phyloP scores from a whole-genome alignment of 2,888 invertebrate genomes.

The Arrhopalites spinosus region DNA sequence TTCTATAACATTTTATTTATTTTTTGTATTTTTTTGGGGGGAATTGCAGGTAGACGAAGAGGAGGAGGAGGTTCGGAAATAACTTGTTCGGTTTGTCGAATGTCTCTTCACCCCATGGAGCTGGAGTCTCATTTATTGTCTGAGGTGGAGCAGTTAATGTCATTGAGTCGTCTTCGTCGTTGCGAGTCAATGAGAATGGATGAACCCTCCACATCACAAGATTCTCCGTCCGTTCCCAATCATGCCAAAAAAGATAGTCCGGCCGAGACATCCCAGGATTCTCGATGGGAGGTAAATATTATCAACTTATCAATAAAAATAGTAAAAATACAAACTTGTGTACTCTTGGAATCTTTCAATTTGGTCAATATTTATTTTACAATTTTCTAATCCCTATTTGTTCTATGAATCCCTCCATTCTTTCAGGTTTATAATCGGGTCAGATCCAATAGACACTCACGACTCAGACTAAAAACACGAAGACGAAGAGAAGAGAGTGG shows the following conservation, averaged over 20 bases:
- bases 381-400: background rate
- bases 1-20: background rate
- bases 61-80: constrained; percentile 46
- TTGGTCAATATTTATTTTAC: background rate
- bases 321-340: too few relatives aligned
- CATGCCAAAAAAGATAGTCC: constrained; percentile 54
- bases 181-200: constrained; percentile 48
- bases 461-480: constrained; percentile 70
- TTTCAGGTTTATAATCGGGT: constrained; percentile 73
- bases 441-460: constrained; percentile 72
- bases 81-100: constrained; percentile 88
- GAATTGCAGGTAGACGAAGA: constrained; percentile 49
- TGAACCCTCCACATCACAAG: constrained; percentile 48
- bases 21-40: background rate
- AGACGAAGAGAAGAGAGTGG: constrained; percentile 68
- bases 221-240: constrained; percentile 43
- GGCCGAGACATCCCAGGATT: constrained; percentile 64
- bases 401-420: background rate
- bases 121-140: constrained; percentile 79
- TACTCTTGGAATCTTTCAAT: too few relatives aligned
- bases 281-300: constrained; percentile 69
- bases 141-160: constrained; percentile 74
- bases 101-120: constrained; percentile 79
- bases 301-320: too few relatives aligned
- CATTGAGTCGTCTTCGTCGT: constrained; percentile 54